Evolutionary conservation across 92 coral and sea anemone genomes (phyloP), one percentile per base, ranked within the genome.

Genomic region (Bergia sp.): DNA sequence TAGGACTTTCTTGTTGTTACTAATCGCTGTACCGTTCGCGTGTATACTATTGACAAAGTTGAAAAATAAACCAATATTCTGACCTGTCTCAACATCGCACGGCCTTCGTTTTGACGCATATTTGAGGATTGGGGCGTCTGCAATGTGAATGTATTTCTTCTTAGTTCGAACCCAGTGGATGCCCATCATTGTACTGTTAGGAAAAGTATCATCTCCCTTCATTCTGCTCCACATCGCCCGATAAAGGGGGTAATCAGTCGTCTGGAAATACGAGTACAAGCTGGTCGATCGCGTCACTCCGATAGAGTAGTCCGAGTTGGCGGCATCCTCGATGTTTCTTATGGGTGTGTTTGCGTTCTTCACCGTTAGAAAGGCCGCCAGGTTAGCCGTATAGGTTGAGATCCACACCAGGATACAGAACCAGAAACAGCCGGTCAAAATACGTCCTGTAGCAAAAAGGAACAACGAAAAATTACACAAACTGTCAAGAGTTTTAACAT

Each of bases 361-460:
- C 76, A 90, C 89, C 39, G 82, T 88, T 15, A 91, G 88, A 29
- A 91, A 93, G 0, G 96, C 96, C 2, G 96, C 96, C 3, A 93
- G 92, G 88, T 93, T 93, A 11, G 95, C 95, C 2, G 95, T 93
- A 82, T 93, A 91, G 55, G 95, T 91, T 18, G 95, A 91, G 16
- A 93, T 88, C 64, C 86, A 93, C 37, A 93, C 89, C 11, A 93
- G 92, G 12, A 93, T 87, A 18, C 95, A 93, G 53, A 93, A 93
- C 95, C 95, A 93, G 82, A 89, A 93, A 65, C 93, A 72, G 29
- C 95, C 93, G 0, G 95, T 87, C 21, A 93, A 74, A 65, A 93
- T 90, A 2, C 95, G 95, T 9, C 95, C 95, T 93, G 44, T 39
- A 43, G 42, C 43, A 13, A 49, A 36, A 76, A 15, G 82, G 77